phyloP scores from a whole-genome alignment of 2,888 invertebrate genomes.

The Macaria liturata region DNA sequence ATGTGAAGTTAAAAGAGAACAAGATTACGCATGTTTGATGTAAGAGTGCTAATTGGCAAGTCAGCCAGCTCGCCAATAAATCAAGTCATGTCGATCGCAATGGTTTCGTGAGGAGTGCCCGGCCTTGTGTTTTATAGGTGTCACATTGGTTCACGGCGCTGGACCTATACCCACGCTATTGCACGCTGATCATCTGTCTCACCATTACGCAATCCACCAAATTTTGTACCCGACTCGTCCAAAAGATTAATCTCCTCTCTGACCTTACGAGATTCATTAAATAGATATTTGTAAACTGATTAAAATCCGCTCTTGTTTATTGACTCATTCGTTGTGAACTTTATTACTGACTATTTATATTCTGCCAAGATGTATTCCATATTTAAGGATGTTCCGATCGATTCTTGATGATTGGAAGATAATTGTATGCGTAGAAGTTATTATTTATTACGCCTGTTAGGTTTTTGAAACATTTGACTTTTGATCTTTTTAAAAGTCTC shows the following conservation, averaged over 20 bases:
- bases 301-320: conserved; percentile 42
- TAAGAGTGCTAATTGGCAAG: too few relatives aligned
- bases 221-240: conserved; percentile 57
- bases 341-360: conserved; percentile 41
- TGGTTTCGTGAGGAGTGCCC: conserved; percentile 29
- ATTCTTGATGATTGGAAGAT: conserved; percentile 12
- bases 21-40: too few relatives aligned
- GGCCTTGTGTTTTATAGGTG: conserved; percentile 72
- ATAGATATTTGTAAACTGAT: conserved; percentile 45
- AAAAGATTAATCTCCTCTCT: conserved; percentile 50
- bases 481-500: not conserved
- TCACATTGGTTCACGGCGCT: conserved; percentile 49
- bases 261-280: conserved; percentile 49
- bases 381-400: conserved; percentile 11
- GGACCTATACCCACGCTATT: conserved; percentile 53
- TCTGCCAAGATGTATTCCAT: conserved; percentile 24
- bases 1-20: too few relatives aligned
- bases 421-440: conserved; percentile 22
- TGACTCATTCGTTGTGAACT: conserved; percentile 40
- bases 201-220: conserved; percentile 58
- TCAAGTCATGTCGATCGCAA: conserved; percentile 45
- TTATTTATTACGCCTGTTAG: conserved; percentile 17
- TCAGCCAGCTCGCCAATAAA: conserved; percentile 47
- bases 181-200: conserved; percentile 49
- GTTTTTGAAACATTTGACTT: conserved; percentile 11